Conservation (phyloP, 2,888 invertebrate species). For the Andricus curvator region DNA sequence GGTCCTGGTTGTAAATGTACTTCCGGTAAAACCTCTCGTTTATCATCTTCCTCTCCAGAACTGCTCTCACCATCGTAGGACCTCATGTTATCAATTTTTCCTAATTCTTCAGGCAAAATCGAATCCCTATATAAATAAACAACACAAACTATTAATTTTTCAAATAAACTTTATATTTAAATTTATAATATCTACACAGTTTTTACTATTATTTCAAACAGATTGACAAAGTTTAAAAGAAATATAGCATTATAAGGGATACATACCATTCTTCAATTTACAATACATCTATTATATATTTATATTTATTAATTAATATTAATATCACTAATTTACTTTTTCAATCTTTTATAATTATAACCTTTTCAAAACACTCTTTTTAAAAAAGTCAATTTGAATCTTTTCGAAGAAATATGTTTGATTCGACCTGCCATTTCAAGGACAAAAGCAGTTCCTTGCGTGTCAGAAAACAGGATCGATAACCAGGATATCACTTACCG, state of each 20-base stretch:
- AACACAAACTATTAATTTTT: neutral
- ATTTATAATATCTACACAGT: neutral
- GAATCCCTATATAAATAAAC: neutral
- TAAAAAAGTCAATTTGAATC: neutral
- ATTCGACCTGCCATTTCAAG: conserved; percentile 33
- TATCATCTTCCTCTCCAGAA: conserved; percentile 75
- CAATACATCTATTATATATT: no score
- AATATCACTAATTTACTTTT: neutral
- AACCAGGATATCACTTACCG: conserved; percentile 38
- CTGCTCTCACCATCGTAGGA: conserved; percentile 77
- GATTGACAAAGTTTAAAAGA: no score
- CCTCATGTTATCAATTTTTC: conserved; percentile 65
- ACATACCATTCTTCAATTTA: no score
- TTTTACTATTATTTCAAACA: no score
- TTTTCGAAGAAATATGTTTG: neutral
- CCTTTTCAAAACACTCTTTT: neutral
- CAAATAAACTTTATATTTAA: neutral
- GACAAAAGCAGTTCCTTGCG: conserved; percentile 24
- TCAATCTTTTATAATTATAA: neutral
- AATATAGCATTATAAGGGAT: no score
- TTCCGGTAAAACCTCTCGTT: conserved; percentile 72
- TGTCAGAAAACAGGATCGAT: conserved; percentile 19
- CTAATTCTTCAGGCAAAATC: neutral
- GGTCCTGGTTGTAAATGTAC: conserved; percentile 69
- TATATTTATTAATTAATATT: no score